Evolutionary conservation across 64 coral and sea anemone genomes (phyloP), one percentile per base, ranked within the genome.

Genomic region (Actinia tenebrosa): DNA sequence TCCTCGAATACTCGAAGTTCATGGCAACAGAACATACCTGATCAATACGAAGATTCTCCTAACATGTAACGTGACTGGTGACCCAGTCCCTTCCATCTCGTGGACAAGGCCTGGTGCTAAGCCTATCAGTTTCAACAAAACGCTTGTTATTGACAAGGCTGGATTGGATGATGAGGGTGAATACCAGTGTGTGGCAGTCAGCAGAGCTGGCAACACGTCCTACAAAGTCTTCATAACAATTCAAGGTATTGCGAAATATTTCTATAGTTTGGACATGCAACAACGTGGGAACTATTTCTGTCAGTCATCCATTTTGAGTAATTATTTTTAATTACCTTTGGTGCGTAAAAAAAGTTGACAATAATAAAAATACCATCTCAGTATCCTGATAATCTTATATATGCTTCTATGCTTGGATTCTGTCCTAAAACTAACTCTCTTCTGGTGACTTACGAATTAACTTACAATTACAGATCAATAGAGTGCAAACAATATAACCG

Each of bases 41-140:
- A 18, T 81, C 79, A 54, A 81, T 45, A 45, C 43, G 14, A 81
- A 45, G 79, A 81, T 87, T 2, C 71, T 5, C 42, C 14, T 87
- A n/a, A 86, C 84, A 46, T 86, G 84, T 62, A 14, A 26, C 26
- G 84, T 86, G 7, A 62, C 44, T 11, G 84, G 84, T 62, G 84
- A 86, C 16, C 84, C 84, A 63, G 20, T 26, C 18, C 84, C 84
- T 22, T 14, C 17, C 1, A 60, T 86, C 30, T 86, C 10, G 4
- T 86, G 84, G 84, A 86, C 1, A 25, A 64, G 62, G 62, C 44
- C 56, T 71, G 84, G 84, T 18, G 53, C n/a, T 45, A 79, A 43
- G 45, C 60, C 60, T 61, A 61, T 61, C 77, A 47, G n/a, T 5
- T 17, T 15, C 16, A 42, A 64, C 13, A 13, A 23, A 27, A 86